Evolutionary conservation across 2,797 vertebrate genomes (phyloP).

Genomic region (Carapus acus): DNA sequence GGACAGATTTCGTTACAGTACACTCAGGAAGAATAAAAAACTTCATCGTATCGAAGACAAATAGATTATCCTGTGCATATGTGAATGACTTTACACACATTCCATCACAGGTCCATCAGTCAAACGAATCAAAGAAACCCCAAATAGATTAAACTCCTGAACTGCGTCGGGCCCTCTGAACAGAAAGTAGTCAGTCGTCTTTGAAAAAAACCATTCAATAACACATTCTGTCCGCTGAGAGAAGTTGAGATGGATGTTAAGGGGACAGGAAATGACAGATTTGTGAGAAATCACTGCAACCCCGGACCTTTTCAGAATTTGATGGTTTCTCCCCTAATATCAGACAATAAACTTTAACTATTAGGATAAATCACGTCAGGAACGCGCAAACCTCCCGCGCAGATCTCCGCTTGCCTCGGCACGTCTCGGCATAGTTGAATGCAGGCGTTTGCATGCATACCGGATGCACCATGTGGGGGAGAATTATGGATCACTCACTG

Average conservation of each 20-base stretch:
- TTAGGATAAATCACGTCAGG: conserved; percentile 47
- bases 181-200: conserved; percentile 22
- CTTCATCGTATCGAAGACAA: too few species aligned
- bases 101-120: too few species aligned
- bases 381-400: conserved; percentile 23
- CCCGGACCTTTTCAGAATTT: conserved; percentile 28
- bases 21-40: too few species aligned
- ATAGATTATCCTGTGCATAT: too few species aligned
- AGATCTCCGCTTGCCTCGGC: conserved; percentile 39
- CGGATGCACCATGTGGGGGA: conserved; percentile 13
- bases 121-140: too few species aligned
- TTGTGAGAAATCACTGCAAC: conserved; percentile 17
- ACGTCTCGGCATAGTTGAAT: conserved; percentile 40
- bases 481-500: conserved; percentile 32
- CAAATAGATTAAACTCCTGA: too few species aligned
- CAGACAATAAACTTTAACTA: conserved; percentile 21
- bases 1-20: too few species aligned
- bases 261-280: conserved; percentile 8
- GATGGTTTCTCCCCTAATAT: conserved; percentile 3
- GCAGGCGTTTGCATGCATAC: conserved; percentile 39
- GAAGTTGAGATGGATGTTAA: neutral
- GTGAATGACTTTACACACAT: too few species aligned
- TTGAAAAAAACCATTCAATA: conserved; percentile 38
- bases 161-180: conserved; percentile 27
- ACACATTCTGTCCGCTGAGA: conserved; percentile 10